Base-by-base conservation (phyloP, 1,140 invertebrate species). In the Argopecten irradians region DNA sequence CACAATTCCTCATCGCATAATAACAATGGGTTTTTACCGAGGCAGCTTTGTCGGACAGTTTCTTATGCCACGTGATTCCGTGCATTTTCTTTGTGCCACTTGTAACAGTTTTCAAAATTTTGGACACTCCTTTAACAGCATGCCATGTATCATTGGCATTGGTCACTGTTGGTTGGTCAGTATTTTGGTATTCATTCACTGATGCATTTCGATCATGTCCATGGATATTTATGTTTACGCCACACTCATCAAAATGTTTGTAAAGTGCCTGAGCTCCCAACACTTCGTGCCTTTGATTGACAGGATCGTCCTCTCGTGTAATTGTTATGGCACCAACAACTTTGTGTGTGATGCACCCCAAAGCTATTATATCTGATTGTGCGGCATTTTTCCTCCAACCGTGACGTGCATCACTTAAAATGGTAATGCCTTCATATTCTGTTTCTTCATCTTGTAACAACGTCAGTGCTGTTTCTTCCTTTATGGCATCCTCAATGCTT, bases 101-200 rank as follows among this genome's bases (percentile, higher is more conserved):
- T 34, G 39, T 33, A 5, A 87, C 34, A 36, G 84, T 84, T 46
- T 43, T 88, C 3, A 46, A 28, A 84, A 84, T 43, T 19, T 36
- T n/a, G 35, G 16, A 84, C 22, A 88, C 55, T 43, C 82, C 87
- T 34, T 88, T 88, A 19, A 39, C 34, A 14, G 71, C 82, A 84
- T 88, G 82, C 87, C 87, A 84, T 33, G 87, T 88, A 46, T 88
- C 87, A 34, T 84, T 88, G 0, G 39, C 82, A 84, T 84, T 88
- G 22, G 32, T 46, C n/a, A 84, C 83, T n/a, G 14, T 0, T 28
- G 0, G 35, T 34, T 84, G 43, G 13, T 86, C n/a, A 7, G 1
- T 16, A 8, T 19, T 28, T n/a, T 82, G 33, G 28, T 82, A 87
- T 28, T 87, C 82, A 39, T 82, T 87, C 1, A 87, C 86, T 28